Conservation (phyloP, 2,888 invertebrate genomes). For the Drosophila cognata region DNA sequence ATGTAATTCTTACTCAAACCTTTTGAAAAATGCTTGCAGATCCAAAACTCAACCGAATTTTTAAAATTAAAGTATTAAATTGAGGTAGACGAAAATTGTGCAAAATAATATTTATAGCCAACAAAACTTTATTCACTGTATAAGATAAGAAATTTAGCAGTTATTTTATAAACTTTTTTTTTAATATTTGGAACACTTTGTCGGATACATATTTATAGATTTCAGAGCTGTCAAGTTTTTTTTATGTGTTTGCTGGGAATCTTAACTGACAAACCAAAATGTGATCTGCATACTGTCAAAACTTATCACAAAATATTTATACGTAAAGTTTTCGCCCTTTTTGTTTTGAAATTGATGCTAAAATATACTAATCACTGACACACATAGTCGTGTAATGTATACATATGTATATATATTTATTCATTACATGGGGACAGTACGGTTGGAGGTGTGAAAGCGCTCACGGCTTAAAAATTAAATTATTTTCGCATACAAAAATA, state of each 20-base stretch:
- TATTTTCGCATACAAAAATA: constrained; percentile 45
- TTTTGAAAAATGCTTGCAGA: too few species aligned
- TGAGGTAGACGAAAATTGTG: neutral
- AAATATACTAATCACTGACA: constrained; percentile 32
- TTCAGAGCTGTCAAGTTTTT: neutral
- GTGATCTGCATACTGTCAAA: constrained; percentile 74
- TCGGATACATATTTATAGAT: neutral
- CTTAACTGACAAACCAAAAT: constrained; percentile 12
- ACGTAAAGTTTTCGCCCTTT: constrained; percentile 62
- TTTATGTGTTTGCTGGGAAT: neutral
- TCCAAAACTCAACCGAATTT: neutral
- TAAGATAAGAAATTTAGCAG: neutral
- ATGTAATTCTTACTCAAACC: neutral
- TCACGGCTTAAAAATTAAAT: constrained; percentile 69
- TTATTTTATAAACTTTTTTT: neutral
- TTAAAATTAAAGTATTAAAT: neutral
- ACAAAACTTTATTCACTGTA: neutral
- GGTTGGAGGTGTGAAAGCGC: constrained; percentile 62
- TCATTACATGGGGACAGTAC: constrained; percentile 33
- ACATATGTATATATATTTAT: constrained; percentile 46
- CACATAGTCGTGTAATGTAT: neutral
- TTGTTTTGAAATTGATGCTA: constrained; percentile 65
- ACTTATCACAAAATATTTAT: constrained; percentile 67
- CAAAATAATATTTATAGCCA: neutral
- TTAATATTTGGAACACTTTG: neutral